Conservation (phyloP, 2,797 vertebrate genomes). For the Poecilia velifera region DNA sequence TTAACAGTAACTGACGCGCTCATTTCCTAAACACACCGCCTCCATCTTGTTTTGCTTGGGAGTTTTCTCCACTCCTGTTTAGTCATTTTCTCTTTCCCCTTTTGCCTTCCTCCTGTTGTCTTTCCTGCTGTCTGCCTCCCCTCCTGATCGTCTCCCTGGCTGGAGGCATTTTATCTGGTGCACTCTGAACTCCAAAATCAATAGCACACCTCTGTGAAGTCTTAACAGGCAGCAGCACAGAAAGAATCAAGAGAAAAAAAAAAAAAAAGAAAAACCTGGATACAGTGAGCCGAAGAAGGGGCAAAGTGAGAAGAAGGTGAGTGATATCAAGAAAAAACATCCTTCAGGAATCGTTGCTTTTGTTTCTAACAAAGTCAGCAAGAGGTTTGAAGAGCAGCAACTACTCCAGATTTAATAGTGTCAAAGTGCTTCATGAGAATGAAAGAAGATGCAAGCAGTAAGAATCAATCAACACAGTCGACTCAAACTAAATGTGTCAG, state of each 20-base stretch:
- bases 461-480: background rate
- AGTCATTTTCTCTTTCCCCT: slow-evolving; percentile 44
- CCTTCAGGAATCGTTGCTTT: slow-evolving; percentile 31
- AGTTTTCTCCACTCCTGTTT: slow-evolving; percentile 40
- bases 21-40: slow-evolving; percentile 58
- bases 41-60: slow-evolving; percentile 54
- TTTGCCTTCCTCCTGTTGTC: slow-evolving; percentile 38
- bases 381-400: slow-evolving; percentile 36
- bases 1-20: slow-evolving; percentile 59
- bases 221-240: slow-evolving; percentile 30
- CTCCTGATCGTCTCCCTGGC: slow-evolving; percentile 41
- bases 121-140: slow-evolving; percentile 32
- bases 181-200: slow-evolving; percentile 62
- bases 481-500: background rate
- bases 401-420: slow-evolving; percentile 6
- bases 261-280: background rate
- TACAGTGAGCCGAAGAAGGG: slow-evolving; percentile 1
- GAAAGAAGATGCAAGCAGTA: background rate
- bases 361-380: slow-evolving; percentile 11
- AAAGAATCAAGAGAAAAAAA: background rate
- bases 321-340: slow-evolving; percentile 19
- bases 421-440: slow-evolving; percentile 1
- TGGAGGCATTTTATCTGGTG: slow-evolving; percentile 48
- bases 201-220: slow-evolving; percentile 38
- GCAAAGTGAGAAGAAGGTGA: slow-evolving; percentile 17